Evolutionary conservation across 2,888 invertebrate genomes (phyloP), one percentile per base, ranked within the genome.

Genomic region (Athalia circularis): DNA sequence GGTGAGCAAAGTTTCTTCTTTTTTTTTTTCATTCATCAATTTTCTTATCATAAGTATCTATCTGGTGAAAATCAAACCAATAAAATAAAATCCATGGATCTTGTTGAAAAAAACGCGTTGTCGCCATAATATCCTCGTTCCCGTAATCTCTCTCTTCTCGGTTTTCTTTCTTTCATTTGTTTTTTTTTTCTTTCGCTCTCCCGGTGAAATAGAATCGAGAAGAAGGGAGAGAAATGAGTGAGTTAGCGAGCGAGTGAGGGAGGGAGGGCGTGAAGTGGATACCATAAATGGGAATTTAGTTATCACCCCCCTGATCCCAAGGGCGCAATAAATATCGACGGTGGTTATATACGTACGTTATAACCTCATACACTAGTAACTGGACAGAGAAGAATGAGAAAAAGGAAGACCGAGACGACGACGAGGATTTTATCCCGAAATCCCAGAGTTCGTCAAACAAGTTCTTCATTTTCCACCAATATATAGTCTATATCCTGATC

Each of bases 261-360:
- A 45, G 70, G 45, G 59, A 79, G 79, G 77, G 79, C 77, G 80
- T 80, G 77, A 82, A 82, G 81, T 81, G 80, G 75, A 78, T 79
- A 79, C 80, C 81, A 84, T 84, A 84, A 84, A 83, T 81, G 87
- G 84, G 88, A 88, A 86, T 88, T 88, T 87, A 88, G 87, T 83
- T 83, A 84, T 81, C 80, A 83, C 82, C 80, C 82, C 79, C 82
- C 79, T 74, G 81, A 81, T 87, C 88, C 84, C 88, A 76, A 61
- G 86, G 82, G 88, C 80, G 81, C 80, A 85, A 88, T 88, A 88
- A 88, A 88, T 88, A 87, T 87, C 85, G 77, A 67, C 9, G 54
- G 8, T n/a, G 54, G n/a, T 54, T 54, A 11, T 54, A 29, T 29
- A 29, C 29, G 29, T 29, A 2, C 29, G 2, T 29, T 29, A 29